Conservation (phyloP, 37 sponge, comb jelly and placozoan species). For the Chondrilla cf. caribensis region DNA sequence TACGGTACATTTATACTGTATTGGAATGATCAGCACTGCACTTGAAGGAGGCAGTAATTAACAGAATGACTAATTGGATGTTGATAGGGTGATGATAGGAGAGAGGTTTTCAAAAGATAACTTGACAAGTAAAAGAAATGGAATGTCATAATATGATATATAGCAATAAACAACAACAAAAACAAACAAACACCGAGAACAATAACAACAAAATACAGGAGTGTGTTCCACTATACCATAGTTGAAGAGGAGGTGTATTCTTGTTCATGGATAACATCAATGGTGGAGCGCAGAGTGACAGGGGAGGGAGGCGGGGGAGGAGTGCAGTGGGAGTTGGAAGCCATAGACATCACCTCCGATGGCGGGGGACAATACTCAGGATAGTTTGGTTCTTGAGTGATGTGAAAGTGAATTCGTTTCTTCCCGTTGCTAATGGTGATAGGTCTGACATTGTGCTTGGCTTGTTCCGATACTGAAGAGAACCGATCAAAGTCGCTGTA, state of each 20-base stretch:
- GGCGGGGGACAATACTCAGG: not conserved
- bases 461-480: constrained; percentile 5
- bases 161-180: too few relatives aligned
- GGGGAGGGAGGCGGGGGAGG: constrained; percentile 22
- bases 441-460: not conserved
- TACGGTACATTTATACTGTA: too few relatives aligned
- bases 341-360: constrained; percentile 13
- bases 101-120: too few relatives aligned
- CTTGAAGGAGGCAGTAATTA: too few relatives aligned
- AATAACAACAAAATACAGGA: too few relatives aligned
- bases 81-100: too few relatives aligned
- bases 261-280: not conserved
- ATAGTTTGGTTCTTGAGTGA: not conserved
- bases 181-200: too few relatives aligned
- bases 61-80: too few relatives aligned
- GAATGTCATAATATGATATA: too few relatives aligned
- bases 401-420: not conserved
- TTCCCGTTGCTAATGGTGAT: too few relatives aligned
- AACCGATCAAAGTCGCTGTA: not conserved
- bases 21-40: too few relatives aligned
- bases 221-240: not conserved
- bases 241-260: constrained; percentile 1
- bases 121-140: too few relatives aligned
- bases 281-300: not conserved
- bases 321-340: constrained; percentile 20